A percentile compares a stretch with the other conserved stretches of the same genome.
These are phyloP conservation scores for Peromyscus nudipes DNA, from an alignment of 2,797 vertebrate species.

Conservation along the genomic window DNA sequence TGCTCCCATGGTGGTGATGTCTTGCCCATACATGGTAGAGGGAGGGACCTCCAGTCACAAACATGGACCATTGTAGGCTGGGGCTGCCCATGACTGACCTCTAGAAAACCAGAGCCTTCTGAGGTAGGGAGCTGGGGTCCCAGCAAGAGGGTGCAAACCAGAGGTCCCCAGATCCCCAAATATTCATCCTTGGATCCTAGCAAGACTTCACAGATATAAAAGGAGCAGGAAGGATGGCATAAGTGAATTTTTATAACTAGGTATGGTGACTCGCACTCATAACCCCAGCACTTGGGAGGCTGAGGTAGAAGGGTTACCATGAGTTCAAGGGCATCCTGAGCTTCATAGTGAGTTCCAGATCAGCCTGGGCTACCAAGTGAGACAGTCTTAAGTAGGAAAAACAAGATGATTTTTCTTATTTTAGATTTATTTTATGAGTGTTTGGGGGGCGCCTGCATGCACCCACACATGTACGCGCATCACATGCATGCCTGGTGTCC, in stretches of 20 bases:
- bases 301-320: background rate
- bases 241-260: background rate
- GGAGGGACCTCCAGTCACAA: background rate
- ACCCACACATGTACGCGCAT: background rate
- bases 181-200: background rate
- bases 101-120: background rate
- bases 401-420: background rate
- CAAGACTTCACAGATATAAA: background rate
- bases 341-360: background rate
- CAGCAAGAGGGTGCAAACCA: accelerated
- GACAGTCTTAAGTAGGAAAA: background rate
- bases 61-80: background rate
- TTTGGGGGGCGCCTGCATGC: background rate
- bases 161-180: background rate
- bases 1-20: background rate
- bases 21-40: background rate
- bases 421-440: background rate
- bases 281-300: background rate
- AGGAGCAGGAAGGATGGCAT: accelerated
- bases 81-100: no score
- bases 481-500: background rate
- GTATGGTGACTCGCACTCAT: background rate
- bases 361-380: background rate
- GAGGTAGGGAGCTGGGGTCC: no score
- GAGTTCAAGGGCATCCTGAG: background rate